phyloP scores from a whole-genome alignment of 2,888 invertebrate genomes.

The Anodontia alba region DNA sequence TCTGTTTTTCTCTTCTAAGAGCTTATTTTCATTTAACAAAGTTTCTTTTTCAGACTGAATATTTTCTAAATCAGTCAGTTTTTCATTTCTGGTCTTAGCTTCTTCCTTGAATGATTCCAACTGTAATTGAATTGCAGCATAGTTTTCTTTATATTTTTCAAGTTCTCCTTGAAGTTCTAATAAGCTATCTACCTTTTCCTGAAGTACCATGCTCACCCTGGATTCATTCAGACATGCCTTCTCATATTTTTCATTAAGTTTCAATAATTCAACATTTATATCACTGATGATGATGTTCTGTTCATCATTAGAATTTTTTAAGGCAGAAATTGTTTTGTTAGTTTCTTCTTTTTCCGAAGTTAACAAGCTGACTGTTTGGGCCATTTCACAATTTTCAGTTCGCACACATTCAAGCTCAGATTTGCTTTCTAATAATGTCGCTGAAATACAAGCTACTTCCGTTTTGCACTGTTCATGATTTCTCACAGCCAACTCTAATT shows the following conservation, averaged over 20 bases:
- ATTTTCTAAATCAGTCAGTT: conserved; percentile 26
- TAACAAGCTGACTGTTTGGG: conserved; percentile 4
- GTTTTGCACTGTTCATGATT: background rate
- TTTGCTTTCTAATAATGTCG: background rate
- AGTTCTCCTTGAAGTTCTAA: conserved; percentile 8
- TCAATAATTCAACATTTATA: background rate
- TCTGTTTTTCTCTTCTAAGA: conserved; percentile 9
- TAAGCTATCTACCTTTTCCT: background rate
- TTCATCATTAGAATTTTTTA: conserved; percentile 20
- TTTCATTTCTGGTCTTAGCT: conserved; percentile 31
- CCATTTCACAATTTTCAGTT: conserved; percentile 12
- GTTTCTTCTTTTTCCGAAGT: conserved; percentile 16
- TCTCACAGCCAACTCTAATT: background rate
- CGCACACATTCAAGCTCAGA: conserved; percentile 10
- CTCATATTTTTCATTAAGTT: background rate
- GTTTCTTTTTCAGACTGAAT: conserved; percentile 30
- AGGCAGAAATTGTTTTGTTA: conserved; percentile 1
- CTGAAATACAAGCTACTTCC: background rate
- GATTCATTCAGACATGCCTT: background rate
- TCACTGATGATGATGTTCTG: background rate
- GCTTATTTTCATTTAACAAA: conserved; percentile 12
- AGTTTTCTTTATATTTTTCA: conserved; percentile 8
- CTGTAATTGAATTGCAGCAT: conserved; percentile 15
- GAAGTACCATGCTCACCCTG: background rate
- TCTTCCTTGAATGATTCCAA: conserved; percentile 39